Evolutionary conservation across 2,888 invertebrate species (phyloP).

Genomic region (Sminthurinus aureus): DNA sequence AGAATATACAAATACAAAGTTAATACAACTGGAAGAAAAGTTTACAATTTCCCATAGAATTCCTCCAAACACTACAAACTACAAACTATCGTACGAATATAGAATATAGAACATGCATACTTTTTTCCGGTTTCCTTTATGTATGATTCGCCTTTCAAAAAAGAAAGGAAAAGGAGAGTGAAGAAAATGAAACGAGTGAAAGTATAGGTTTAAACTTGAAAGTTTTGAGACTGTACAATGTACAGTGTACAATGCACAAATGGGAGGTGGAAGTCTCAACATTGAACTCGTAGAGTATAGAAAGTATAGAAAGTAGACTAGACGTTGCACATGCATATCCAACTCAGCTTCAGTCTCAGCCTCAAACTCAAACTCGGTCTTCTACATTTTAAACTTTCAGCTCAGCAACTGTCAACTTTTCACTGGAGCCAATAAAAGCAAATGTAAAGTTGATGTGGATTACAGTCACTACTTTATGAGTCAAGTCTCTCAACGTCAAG

Average conservation of each 20-base stretch:
- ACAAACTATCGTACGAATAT: neutral
- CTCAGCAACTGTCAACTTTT: conserved; percentile 22
- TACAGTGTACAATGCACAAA: no score
- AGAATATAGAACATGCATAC: neutral
- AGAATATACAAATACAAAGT: neutral
- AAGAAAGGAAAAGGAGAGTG: neutral
- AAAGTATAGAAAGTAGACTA: no score
- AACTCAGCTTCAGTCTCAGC: neutral
- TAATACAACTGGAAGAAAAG: neutral
- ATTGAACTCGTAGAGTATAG: no score
- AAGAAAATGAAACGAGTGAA: neutral
- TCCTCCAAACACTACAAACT: neutral
- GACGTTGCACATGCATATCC: no score
- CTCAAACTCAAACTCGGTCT: no score
- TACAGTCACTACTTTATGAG: conserved; percentile 13
- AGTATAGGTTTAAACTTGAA: no score
- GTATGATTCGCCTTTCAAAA: no score
- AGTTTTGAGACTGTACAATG: no score
- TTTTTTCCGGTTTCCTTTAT: neutral
- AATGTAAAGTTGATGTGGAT: conserved; percentile 16
- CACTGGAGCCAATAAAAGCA: conserved; percentile 16
- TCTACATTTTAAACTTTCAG: conserved; percentile 5
- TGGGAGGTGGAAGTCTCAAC: no score
- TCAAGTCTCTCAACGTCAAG: conserved; percentile 4
- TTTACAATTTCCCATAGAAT: conserved; percentile 9